Base-by-base conservation (phyloP, 64 coral and sea anemone genomes). In the Dendrophyllia cribrosa region DNA sequence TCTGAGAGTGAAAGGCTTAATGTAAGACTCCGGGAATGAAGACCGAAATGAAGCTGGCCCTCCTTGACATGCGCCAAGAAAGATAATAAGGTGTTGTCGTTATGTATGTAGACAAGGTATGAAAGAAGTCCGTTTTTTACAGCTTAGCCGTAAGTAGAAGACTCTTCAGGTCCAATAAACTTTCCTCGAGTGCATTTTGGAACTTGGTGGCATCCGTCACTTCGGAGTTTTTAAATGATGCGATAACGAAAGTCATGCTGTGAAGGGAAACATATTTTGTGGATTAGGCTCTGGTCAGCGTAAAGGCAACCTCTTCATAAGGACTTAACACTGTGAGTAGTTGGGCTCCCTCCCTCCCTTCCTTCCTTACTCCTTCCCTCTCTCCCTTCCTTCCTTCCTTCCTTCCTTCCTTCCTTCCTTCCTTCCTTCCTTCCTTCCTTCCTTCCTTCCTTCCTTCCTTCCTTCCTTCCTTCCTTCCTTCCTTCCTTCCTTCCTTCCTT, bases 121-220 rank as follows among this genome's bases (percentile, higher is more conserved):
- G 19, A 13, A 64, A 11, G 16, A 16, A 64, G 0, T 11, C 5
- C 6, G n/a, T 44, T 72, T 62, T 74, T 93, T 55, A 95, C 53
- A 95, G 79, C 68, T 86, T 95, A 58, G 87, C 34, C 4, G 70
- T n/a, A 46, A 76, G 78, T 77, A 95, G 59, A 13, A 95, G 65
- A 13, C 43, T 20, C 43, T 68, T 80, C 78, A 95, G 78, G 50
- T 95, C 93, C n/a, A 23, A 22, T 24, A 95, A 86, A 77, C 87
- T 89, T 45, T 77, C 62, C 51, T 43, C 75, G 4, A 95, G 62
- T 48, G 81, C 80, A 56, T 86, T 61, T 34, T 74, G 23, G 68
- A 90, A 95, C n/a, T 73, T 87, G 51, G 53, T 25, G 62, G 55
- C 47, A 70, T 95, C 86, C 9, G 93, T 95, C 24, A 90, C 93